phyloP scores from a whole-genome alignment of 1,140 invertebrate species.

The Hyles vespertilio region DNA sequence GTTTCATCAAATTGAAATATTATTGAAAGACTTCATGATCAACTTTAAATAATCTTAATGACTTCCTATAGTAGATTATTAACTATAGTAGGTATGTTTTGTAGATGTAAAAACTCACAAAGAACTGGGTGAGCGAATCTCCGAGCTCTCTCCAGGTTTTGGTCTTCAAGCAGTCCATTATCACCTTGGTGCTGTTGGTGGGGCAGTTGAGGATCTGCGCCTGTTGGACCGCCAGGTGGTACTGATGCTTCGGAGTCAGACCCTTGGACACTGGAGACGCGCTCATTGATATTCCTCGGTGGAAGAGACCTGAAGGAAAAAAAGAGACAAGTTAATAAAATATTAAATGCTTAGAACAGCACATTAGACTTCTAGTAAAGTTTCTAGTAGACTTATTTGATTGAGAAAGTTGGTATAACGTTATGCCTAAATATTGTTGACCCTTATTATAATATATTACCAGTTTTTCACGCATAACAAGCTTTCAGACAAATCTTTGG shows the following conservation, averaged over 20 bases:
- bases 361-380: background rate
- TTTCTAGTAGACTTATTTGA: background rate
- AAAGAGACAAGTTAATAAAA: background rate
- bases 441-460: too few species aligned
- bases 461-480: too few species aligned
- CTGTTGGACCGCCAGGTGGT: slow-evolving; percentile 79
- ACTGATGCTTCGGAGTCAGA: slow-evolving; percentile 73
- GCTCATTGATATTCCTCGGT: slow-evolving; percentile 81
- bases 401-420: too few species aligned
- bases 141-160: slow-evolving; percentile 72
- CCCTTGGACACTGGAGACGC: slow-evolving; percentile 74
- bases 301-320: slow-evolving; percentile 78
- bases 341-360: background rate
- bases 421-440: too few species aligned
- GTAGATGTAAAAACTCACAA: slow-evolving; percentile 52
- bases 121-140: slow-evolving; percentile 68
- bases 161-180: slow-evolving; percentile 80
- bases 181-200: slow-evolving; percentile 71
- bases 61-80: too few species aligned
- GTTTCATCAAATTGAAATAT: too few species aligned
- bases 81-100: background rate
- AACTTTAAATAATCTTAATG: too few species aligned
- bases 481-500: too few species aligned
- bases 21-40: too few species aligned
- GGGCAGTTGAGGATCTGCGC: slow-evolving; percentile 82